Base-by-base conservation (phyloP, 2,888 invertebrate species). In the Petrolisthes cinctipes region DNA sequence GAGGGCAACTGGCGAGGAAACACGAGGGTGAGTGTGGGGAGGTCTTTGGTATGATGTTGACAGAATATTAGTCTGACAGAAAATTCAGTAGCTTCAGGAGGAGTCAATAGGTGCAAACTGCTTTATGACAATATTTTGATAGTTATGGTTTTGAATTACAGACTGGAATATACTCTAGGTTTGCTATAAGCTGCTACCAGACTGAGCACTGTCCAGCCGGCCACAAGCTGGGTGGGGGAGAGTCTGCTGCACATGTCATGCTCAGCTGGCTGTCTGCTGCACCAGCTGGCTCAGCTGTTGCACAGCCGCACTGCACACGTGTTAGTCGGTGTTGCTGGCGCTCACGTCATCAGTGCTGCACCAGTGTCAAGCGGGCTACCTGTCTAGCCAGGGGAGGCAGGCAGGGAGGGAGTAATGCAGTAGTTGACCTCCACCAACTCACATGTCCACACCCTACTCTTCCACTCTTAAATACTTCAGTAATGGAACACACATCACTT, bases 41-140 rank as follows among this genome's bases (percentile, higher is more conserved):
- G 87, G 87, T 88, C 87, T 88, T 88, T 88, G 87, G 87, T 83
- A 88, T 88, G 87, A 83, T 88, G 84, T 88, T 84, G 61, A 88
- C 80, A 88, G 83, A 83, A 83, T 80, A 88, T 88, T 88, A 84
- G 87, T 80, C 80, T 84, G 82, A 82, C 85, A 82, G 84, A 78
- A 88, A 88, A 88, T 88, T 84, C 84, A 86, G 80, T 80, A 84
- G 83, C 83, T 79, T 83, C 73, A 83, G 79, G 79, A 85, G 79
- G 80, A 85, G 73, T 83, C 78, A 83, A 83, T 73, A 86, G 78
- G 83, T 81, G 83, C 79, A 83, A 86, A 83, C 83, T 86, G 79
- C 83, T 86, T 82, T 80, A 86, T 86, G 86, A 86, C 86, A 83
- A 80, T 86, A 83, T 83, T 86, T 86, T 86, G 86, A 86, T 83